Percentiles rank a stretch among this genome's conserved stretches.
phyloP scores from a whole-genome alignment of 2,113 vertebrate species.

The Tyrannus savana region DNA sequence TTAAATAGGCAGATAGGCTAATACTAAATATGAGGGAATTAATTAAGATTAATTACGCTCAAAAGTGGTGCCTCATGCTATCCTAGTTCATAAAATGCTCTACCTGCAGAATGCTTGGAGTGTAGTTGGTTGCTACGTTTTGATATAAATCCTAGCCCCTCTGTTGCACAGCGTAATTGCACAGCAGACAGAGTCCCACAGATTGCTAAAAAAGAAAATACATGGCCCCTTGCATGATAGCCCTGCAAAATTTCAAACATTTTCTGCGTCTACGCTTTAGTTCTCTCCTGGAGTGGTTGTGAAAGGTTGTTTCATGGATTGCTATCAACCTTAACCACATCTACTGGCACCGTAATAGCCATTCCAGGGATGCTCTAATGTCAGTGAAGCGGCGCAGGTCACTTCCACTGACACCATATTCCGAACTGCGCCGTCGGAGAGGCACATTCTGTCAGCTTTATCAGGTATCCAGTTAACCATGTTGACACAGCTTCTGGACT shows the following conservation, averaged over 20 bases:
- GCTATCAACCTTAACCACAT: not conserved
- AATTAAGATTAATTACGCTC: slow-evolving; percentile 57
- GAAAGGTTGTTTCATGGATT: slow-evolving; percentile 6
- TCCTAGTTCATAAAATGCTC: slow-evolving; percentile 26
- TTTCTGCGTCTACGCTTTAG: not conserved
- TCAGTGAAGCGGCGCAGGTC: not conserved
- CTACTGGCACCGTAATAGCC: not conserved
- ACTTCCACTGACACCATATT: not conserved
- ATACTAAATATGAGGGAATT: slow-evolving; percentile 58
- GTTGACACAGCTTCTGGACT: slow-evolving; percentile 35
- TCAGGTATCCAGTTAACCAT: slow-evolving; percentile 44
- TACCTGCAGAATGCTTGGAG: slow-evolving; percentile 6
- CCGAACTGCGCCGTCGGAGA: not conserved
- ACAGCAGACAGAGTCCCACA: not conserved
- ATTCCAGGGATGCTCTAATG: not conserved
- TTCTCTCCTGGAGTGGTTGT: not conserved
- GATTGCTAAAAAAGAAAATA: not conserved
- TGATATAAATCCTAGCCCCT: not conserved
- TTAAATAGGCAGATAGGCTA: slow-evolving; percentile 42
- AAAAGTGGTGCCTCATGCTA: not conserved
- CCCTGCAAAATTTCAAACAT: not conserved
- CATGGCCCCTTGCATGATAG: not conserved
- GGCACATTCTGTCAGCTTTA: slow-evolving; percentile 10
- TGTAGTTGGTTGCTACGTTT: slow-evolving; percentile 13
- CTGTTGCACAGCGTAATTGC: not conserved